These are phyloP conservation scores for Mesoligia furuncula DNA, from an alignment of 2,888 invertebrate genomes.

Conservation along the genomic window DNA sequence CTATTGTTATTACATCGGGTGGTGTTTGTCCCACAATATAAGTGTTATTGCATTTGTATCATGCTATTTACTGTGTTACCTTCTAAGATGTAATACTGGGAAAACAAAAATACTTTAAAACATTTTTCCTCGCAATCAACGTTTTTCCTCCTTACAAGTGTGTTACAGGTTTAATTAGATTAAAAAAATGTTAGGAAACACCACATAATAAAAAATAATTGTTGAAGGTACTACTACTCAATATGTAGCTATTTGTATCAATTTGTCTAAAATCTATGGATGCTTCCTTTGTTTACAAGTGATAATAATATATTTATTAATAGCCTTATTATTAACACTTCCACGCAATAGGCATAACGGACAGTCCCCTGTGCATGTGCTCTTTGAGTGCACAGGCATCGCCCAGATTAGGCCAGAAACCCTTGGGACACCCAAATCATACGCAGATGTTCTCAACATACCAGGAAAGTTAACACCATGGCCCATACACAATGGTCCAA, in stretches of 20 bases:
- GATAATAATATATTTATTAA: neutral
- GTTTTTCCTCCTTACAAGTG: neutral
- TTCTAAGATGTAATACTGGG: neutral
- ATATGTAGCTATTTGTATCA: neutral
- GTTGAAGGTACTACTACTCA: neutral
- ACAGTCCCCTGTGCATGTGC: no score
- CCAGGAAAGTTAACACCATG: no score
- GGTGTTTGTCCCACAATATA: neutral
- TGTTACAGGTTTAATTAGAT: neutral
- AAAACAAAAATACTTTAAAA: neutral
- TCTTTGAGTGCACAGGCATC: no score
- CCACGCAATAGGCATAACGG: no score
- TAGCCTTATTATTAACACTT: no score
- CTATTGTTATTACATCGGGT: neutral
- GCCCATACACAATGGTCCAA: no score
- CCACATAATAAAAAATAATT: neutral
- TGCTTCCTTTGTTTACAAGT: neutral
- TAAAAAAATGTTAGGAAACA: neutral
- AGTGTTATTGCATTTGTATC: conserved; percentile 6
- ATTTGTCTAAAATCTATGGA: neutral
- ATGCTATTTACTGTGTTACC: neutral
- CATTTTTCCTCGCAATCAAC: neutral
- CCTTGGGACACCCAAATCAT: no score
- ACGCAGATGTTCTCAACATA: no score
- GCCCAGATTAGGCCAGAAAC: no score